Evolutionary conservation across 2,113 vertebrate species (phyloP), one percentile per base, ranked within the genome.

Genomic region (Nannospalax galili): DNA sequence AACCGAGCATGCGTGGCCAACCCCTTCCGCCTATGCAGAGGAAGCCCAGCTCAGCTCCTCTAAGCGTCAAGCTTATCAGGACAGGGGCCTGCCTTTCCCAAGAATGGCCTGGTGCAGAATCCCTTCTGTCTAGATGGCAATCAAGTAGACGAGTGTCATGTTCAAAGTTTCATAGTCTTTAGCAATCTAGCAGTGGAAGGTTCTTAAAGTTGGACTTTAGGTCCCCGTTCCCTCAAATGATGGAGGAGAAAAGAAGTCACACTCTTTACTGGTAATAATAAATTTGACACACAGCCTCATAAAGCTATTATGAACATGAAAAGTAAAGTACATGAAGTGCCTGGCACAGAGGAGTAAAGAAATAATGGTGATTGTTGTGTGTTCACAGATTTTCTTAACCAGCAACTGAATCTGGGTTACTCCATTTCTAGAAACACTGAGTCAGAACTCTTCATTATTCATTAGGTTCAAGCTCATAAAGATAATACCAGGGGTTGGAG

Each of bases 401-500:
- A 72, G 64, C 15, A n/a, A 48, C 24, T 60, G 67, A 45, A 40
- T 45, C 28, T 58, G 28, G 45, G 15, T n/a, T 3, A 7, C 58
- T 92, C 60, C 45, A 88, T 45, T 85, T 91, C 84, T 73, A 85
- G 84, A 94, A 91, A 88, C 2, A 3, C 1, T 60, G 77, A 9
- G 9, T 58, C n/a, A 91, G 90, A 87, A 64, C 30, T 67, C 11
- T 75, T 35, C 28, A 80, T 52, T 60, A 42, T 19, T 91, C 7
- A 70, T 91, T 35, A 64, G 85, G 58, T 52, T 11, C 48, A 28
- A 60, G 26, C 72, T n/a, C 74, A 73, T 65, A n/a, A 85, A 84
- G 88, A 67, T 32, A 69, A 37, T 11, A n/a, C n/a, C n/a, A n/a
- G n/a, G n/a, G n/a, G n/a, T n/a, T n/a, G n/a, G n/a, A n/a, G n/a